phyloP scores from a whole-genome alignment of 2,797 vertebrate species.

The Hemitrygon akajei region DNA sequence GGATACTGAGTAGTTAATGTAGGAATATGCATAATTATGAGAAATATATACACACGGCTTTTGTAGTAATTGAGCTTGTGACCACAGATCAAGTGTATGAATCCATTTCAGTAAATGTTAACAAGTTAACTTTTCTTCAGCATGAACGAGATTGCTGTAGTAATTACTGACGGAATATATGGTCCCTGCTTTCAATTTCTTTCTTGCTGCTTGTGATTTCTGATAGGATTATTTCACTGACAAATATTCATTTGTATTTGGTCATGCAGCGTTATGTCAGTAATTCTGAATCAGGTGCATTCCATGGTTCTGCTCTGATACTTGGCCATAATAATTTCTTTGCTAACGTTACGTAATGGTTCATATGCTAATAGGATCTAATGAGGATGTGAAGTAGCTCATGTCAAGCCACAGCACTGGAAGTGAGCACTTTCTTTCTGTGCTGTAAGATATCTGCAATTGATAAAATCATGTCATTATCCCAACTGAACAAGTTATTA shows the following conservation, averaged over 20 bases:
- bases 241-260: neutral
- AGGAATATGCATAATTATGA: neutral
- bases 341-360: neutral
- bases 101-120: neutral
- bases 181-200: neutral
- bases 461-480: neutral
- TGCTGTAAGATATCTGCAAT: neutral
- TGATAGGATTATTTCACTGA: neutral
- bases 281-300: neutral
- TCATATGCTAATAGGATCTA: neutral
- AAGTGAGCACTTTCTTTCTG: neutral
- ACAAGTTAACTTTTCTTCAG: neutral
- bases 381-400: neutral
- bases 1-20: neutral
- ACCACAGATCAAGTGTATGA: neutral
- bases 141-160: neutral
- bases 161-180: neutral
- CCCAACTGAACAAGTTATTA: neutral
- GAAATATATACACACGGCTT: neutral
- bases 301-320: neutral
- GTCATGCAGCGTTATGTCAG: neutral
- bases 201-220: neutral
- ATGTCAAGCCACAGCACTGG: neutral
- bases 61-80: neutral
- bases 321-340: neutral